Base-by-base conservation (phyloP, 2,797 vertebrate species). In the Selene dorsalis region DNA sequence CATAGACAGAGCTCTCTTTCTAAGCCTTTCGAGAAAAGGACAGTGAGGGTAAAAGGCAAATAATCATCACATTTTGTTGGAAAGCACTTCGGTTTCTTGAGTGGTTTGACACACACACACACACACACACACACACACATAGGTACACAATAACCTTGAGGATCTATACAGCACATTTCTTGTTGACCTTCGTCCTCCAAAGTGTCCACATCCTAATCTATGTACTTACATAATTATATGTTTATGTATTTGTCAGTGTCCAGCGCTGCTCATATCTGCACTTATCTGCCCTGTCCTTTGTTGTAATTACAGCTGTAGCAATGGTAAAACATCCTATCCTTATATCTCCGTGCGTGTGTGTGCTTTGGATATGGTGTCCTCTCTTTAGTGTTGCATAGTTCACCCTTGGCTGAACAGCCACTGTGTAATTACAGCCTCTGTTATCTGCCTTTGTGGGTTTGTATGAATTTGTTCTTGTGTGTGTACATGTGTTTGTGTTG, bases 371-470 rank as follows among this genome's bases (percentile, higher is more conserved):
- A 61, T 73, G 58, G 69, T 38, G 13, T 83, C 69, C 67, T 79
- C 67, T 77, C 70, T 69, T 83, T 57, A 68, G 60, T 28, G 47
- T 4, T 6, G 18, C 67, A 79, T 77, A 84, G 75, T 83, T 87
- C 77, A 84, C 87, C 78, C 87, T 67, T 26, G 35, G 77, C 75
- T 77, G 69, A 84, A 87, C 85, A 80, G 70, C 26, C 20, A 58
- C 84, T 75, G 58, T 79, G 82, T 84, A 90, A 91, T 92, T 91
- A 88, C 79, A 77, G 77, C 69, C 64, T 80, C 81, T 82, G 70
- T 84, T 90, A 84, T 87, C 86, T 78, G 56, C 73, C 65, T 84
- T 79, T 69, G 84, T 69, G 58, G 24, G 70, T 86, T 75, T 80
- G 74, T 70, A 74, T 82, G 48, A 78, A 65, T 68, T 59, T 75